A percentile compares a stretch with the other conserved stretches of the same genome.
Evolutionary conservation across 1,140 invertebrate species (phyloP).

Genomic region (Rhizoglyphus robini): DNA sequence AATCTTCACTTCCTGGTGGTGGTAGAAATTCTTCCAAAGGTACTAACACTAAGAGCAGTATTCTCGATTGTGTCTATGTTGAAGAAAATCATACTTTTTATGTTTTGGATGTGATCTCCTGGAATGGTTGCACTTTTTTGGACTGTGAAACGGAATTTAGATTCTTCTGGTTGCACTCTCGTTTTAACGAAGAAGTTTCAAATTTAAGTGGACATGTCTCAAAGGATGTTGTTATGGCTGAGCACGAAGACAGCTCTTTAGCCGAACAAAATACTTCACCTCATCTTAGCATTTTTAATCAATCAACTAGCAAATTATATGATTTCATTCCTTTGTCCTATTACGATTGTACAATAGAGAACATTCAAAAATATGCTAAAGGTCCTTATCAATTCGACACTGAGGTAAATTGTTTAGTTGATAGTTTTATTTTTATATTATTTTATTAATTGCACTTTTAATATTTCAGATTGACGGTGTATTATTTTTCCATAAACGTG

Average conservation of each 20-base stretch:
- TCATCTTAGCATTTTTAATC: background rate
- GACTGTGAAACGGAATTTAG: slow-evolving; percentile 67
- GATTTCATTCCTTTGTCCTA: slow-evolving; percentile 39
- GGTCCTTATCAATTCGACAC: slow-evolving; percentile 25
- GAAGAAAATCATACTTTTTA: slow-evolving; percentile 49
- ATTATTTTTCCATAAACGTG: slow-evolving; percentile 63
- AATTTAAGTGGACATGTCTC: slow-evolving; percentile 21
- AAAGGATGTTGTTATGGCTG: background rate
- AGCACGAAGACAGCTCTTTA: background rate
- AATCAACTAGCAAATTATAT: slow-evolving; percentile 36
- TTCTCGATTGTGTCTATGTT: slow-evolving; percentile 66
- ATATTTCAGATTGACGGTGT: slow-evolving; percentile 49
- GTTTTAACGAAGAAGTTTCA: slow-evolving; percentile 48
- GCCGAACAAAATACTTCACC: background rate
- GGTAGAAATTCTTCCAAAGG: slow-evolving; percentile 26
- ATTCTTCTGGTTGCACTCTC: slow-evolving; percentile 55
- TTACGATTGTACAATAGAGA: slow-evolving; percentile 33
- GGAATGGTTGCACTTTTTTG: slow-evolving; percentile 57
- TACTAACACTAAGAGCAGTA: slow-evolving; percentile 23
- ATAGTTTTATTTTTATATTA: background rate
- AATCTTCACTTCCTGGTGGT: slow-evolving; percentile 61
- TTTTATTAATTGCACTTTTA: slow-evolving; percentile 5
- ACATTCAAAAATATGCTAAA: slow-evolving; percentile 25
- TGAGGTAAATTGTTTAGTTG: slow-evolving; percentile 19
- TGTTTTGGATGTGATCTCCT: slow-evolving; percentile 64